A percentile compares a stretch with the other conserved stretches of the same genome.
Conservation (phyloP, 2,113 vertebrate species). For the Plecturocebus donacophilus region DNA sequence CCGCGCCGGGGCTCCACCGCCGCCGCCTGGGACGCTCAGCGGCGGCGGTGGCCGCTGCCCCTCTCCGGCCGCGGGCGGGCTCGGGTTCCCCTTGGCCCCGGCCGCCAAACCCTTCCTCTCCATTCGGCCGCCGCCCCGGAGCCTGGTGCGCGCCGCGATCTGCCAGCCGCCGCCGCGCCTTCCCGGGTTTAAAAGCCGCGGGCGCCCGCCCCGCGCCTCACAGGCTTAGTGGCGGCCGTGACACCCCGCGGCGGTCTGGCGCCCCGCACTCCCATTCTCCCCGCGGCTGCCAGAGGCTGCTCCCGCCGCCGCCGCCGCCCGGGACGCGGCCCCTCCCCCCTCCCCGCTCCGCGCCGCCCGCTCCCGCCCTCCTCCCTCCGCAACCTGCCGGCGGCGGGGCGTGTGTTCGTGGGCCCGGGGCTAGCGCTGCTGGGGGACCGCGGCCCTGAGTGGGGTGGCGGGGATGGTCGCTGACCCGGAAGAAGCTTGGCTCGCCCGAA, state of each 20-base stretch:
- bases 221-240: constrained; percentile 61
- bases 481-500: constrained; percentile 7
- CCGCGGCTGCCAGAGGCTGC: constrained; percentile 55
- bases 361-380: constrained; percentile 34
- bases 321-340: neutral
- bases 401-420: neutral
- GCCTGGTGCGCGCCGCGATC: constrained; percentile 25
- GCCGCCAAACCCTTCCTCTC: constrained; percentile 76
- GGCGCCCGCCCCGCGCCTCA: constrained; percentile 46
- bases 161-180: constrained; percentile 61
- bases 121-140: constrained; percentile 69
- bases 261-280: constrained; percentile 75
- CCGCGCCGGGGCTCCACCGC: constrained; percentile 63
- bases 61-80: constrained; percentile 66
- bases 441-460: neutral
- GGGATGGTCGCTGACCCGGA: constrained; percentile 62
- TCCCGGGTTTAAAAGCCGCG: constrained; percentile 68
- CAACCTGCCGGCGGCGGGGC: constrained; percentile 24
- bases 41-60: constrained; percentile 66
- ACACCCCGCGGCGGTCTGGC: constrained; percentile 51
- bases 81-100: constrained; percentile 71
- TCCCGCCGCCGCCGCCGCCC: neutral
- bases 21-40: constrained; percentile 47
- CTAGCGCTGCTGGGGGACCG: neutral
- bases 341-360: constrained; percentile 34